Conservation (phyloP, 2,113 vertebrate species). For the human region DNA sequence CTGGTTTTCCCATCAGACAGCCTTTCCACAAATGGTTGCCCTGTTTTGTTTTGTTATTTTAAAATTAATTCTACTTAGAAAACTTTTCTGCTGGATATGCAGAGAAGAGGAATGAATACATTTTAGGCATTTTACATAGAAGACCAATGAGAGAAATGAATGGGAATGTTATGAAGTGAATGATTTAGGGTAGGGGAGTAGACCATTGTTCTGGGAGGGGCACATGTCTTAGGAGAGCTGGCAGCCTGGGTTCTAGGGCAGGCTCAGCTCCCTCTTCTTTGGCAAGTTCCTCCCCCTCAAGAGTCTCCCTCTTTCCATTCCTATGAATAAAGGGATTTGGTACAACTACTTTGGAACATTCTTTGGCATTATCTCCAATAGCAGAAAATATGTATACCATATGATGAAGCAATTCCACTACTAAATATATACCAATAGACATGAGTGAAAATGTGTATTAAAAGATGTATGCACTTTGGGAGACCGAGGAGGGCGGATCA, state of each 20-base stretch:
- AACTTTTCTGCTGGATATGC: not conserved
- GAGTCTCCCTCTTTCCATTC: not conserved
- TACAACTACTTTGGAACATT: not conserved
- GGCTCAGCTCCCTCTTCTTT: not conserved
- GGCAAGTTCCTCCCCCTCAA: not conserved
- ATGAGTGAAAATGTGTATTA: not conserved
- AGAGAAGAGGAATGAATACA: not conserved
- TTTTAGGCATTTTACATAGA: not conserved
- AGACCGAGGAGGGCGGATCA: too few species aligned
- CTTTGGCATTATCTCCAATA: not conserved
- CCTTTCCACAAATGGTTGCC: not conserved
- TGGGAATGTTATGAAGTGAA: not conserved
- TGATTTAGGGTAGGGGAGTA: not conserved
- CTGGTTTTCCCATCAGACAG: conserved; percentile 23
- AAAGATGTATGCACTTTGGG: not conserved
- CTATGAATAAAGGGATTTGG: conserved; percentile 43
- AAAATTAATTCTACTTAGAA: conserved; percentile 23
- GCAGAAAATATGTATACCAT: not conserved
- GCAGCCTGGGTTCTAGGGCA: not conserved
- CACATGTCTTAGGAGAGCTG: not conserved
- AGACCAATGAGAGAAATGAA: not conserved
- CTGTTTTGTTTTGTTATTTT: conserved; percentile 17
- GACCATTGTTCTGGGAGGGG: not conserved
- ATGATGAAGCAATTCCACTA: not conserved
- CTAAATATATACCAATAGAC: not conserved